Base-by-base conservation (phyloP, 2,797 vertebrate species). In the Sebastes baramenuke region DNA sequence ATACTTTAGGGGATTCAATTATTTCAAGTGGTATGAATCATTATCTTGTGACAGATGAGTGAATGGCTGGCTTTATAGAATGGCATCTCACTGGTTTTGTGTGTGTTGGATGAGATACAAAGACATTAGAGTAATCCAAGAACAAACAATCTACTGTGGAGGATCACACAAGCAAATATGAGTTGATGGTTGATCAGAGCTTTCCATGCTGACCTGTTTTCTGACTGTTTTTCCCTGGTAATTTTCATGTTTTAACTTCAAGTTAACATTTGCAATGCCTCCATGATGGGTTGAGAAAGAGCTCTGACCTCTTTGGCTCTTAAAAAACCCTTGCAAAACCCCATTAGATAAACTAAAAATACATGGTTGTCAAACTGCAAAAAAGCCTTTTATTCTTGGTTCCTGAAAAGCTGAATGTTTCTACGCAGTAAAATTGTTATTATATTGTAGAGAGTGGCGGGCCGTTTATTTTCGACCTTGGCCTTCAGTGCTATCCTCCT, bases 101-200 rank as follows among this genome's bases (percentile, higher is more conserved):
- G 42, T 77, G 34, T 79, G 32, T 79, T 69, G 72, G 78, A 76
- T 74, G 30, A 87, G 75, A 67, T 75, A 71, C 67, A 75, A 75
- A 81, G 72, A 82, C 75, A 70, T 67, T 22, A 67, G 58, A 65
- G 67, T 77, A 75, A 88, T 71, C 76, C 76, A 25, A 72, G 61
- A 90, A 83, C 82, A 91, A 91, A 84, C 79, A 88, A 68, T 58
- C 49, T 42, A 61, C 59, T 70, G 66, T 66, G 9, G 72, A 66
- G 75, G 18, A 74, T 87, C 58, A 72, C 59, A 75, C 75, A 62
- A 24, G 64, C 38, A 72, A 54, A 75, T 67, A 70, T 73, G 36
- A 82, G 67, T 72, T 72, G 66, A 83, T 74, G 42, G 78, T 72
- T 85, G 82, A 87, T 84, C 52, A n/a, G 65, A 78, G 77, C 61